Conservation (phyloP, 2,113 vertebrate species). For the Microtus pennsylvanicus region DNA sequence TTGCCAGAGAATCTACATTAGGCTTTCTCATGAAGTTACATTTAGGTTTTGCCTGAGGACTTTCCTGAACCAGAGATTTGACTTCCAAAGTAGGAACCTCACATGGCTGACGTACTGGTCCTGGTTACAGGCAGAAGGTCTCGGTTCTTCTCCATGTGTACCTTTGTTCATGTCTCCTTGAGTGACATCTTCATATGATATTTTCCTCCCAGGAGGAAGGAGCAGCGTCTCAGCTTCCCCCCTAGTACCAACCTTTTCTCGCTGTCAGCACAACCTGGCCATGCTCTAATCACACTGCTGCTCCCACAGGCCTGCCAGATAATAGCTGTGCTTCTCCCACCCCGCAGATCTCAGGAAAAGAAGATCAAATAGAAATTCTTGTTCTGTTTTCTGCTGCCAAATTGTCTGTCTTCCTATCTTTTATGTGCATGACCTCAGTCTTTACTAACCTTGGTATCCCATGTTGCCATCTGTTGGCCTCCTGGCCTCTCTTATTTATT, state of each 20-base stretch:
- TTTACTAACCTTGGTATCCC: not conserved
- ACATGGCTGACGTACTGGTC: not conserved
- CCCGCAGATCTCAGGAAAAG: not conserved
- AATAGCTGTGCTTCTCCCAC: not conserved
- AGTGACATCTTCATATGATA: not conserved
- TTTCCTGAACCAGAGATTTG: not conserved
- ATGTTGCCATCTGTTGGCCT: slow-evolving; percentile 25
- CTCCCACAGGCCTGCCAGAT: not conserved
- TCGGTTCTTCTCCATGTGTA: not conserved
- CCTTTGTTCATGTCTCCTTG: not conserved
- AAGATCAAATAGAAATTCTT: not conserved
- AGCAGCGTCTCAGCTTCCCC: not conserved
- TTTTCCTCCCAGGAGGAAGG: not conserved
- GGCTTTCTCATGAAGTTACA: not conserved
- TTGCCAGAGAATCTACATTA: not conserved
- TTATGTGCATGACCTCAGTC: not conserved
- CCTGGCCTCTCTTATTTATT: slow-evolving; percentile 11
- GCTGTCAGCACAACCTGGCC: not conserved
- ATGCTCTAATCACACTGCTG: not conserved
- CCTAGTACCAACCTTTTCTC: not conserved
- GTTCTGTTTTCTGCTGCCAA: not conserved
- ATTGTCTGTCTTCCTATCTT: slow-evolving; percentile 12
- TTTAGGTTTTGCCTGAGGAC: not conserved
- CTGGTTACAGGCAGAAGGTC: not conserved
- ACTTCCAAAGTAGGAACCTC: not conserved